Evolutionary conservation across 2,888 invertebrate species (phyloP).

Genomic region (Eurois occulta): DNA sequence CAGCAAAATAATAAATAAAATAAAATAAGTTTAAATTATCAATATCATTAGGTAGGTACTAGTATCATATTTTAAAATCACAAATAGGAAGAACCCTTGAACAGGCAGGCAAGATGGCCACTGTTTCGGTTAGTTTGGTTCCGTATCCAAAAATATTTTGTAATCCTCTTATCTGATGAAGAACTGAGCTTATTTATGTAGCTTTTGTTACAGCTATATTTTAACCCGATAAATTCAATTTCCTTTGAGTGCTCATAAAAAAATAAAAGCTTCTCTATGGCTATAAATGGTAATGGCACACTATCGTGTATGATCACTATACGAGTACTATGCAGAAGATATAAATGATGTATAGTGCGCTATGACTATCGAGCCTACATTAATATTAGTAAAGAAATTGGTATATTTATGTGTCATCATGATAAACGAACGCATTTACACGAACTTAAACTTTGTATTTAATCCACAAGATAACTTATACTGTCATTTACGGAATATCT

Average conservation of each 20-base stretch:
- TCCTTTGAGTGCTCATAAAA: conserved; percentile 63
- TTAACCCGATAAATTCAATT: conserved; percentile 61
- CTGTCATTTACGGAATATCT: too few relatives aligned
- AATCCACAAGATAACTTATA: background rate
- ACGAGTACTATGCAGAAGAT: background rate
- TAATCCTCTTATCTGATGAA: conserved; percentile 55
- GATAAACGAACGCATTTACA: background rate
- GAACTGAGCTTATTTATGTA: conserved; percentile 38
- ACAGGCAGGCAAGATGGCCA: background rate
- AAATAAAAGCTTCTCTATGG: conserved; percentile 46
- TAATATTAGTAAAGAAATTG: background rate
- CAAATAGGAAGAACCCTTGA: background rate
- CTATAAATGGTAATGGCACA: conserved; percentile 49
- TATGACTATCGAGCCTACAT: background rate
- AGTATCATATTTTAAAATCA: too few relatives aligned
- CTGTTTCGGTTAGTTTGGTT: conserved; percentile 9
- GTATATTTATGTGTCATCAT: background rate
- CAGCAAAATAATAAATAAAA: too few relatives aligned
- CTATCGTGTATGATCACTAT: conserved; percentile 33
- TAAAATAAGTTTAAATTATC: too few relatives aligned
- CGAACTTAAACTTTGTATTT: background rate
- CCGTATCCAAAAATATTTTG: conserved; percentile 9
- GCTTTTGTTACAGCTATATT: conserved; percentile 46
- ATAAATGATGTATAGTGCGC: background rate
- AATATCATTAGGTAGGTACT: too few relatives aligned